A percentile compares a stretch with the other conserved stretches of the same genome.
These are phyloP conservation scores for Gadopsis marmoratus DNA, from an alignment of 2,797 vertebrate genomes.

Conservation along the genomic window DNA sequence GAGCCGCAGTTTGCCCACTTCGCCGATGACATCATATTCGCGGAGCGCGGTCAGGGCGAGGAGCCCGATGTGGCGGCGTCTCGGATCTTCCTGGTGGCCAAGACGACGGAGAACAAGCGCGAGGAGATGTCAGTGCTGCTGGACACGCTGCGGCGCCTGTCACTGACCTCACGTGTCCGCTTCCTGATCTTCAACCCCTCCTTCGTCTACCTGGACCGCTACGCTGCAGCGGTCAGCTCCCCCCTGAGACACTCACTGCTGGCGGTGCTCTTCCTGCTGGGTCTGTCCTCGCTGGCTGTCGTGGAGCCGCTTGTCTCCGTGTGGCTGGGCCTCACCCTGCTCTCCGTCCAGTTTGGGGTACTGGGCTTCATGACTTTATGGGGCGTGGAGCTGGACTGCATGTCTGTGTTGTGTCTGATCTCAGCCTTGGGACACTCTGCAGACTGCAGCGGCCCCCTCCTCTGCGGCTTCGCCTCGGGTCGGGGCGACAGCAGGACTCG, in stretches of 20 bases:
- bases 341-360: slow-evolving; percentile 97
- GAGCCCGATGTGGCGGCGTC: slow-evolving; percentile 95
- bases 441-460: slow-evolving; percentile 95
- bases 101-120: slow-evolving; percentile 97
- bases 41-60: slow-evolving; percentile 92
- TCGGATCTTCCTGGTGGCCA: slow-evolving; percentile 97
- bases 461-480: slow-evolving; percentile 95
- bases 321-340: slow-evolving; percentile 96
- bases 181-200: slow-evolving; percentile 99
- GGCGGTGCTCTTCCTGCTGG: slow-evolving; percentile 96
- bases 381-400: slow-evolving; percentile 97
- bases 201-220: slow-evolving; percentile 98
- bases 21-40: slow-evolving; percentile 97
- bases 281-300: slow-evolving; percentile 95
- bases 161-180: slow-evolving; percentile 96
- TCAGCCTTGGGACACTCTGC: slow-evolving; percentile 96
- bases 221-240: slow-evolving; percentile 94
- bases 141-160: slow-evolving; percentile 95
- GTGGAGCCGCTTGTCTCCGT: slow-evolving; percentile 95
- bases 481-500: slow-evolving; percentile 96
- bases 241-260: slow-evolving; percentile 97
- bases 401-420: slow-evolving; percentile 97
- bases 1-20: slow-evolving; percentile 94
- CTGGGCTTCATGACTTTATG: slow-evolving; percentile 99
- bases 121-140: slow-evolving; percentile 98